phyloP scores from a whole-genome alignment of 2,797 vertebrate species.

The Chrosomus eos region DNA sequence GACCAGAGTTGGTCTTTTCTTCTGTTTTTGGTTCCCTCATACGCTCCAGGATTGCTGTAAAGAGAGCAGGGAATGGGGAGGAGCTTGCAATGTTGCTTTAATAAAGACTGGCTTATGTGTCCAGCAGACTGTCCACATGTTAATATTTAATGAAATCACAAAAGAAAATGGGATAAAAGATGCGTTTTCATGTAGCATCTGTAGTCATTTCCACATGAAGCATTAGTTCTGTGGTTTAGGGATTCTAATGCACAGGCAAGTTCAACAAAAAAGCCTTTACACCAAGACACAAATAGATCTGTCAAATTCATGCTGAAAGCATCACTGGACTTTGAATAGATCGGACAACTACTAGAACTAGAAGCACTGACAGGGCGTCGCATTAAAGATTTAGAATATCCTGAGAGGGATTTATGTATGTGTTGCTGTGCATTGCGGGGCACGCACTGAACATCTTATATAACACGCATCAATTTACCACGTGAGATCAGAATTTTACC shows the following conservation, averaged over 20 bases:
- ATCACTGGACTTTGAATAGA: neutral
- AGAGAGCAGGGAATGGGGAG: neutral
- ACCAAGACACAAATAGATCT: neutral
- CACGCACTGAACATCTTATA: constrained; percentile 14
- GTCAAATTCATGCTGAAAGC: neutral
- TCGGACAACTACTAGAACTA: constrained; percentile 8
- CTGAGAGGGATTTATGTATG: neutral
- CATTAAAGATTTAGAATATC: constrained; percentile 9
- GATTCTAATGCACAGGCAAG: neutral
- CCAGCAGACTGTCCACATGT: neutral
- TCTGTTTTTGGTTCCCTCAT: neutral
- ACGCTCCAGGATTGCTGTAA: neutral
- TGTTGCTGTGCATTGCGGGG: neutral
- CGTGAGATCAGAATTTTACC: constrained; percentile 29
- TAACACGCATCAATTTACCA: constrained; percentile 46
- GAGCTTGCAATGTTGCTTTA: neutral
- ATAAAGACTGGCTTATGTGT: neutral
- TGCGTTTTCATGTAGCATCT: neutral
- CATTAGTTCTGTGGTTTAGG: neutral
- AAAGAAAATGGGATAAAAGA: no score
- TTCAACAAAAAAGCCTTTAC: neutral
- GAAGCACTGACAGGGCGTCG: neutral
- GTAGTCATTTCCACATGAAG: neutral
- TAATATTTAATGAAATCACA: neutral
- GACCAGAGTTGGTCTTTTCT: neutral